Evolutionary conservation across 2,888 invertebrate species (phyloP).

Genomic region (Pseudanteris insignis): DNA sequence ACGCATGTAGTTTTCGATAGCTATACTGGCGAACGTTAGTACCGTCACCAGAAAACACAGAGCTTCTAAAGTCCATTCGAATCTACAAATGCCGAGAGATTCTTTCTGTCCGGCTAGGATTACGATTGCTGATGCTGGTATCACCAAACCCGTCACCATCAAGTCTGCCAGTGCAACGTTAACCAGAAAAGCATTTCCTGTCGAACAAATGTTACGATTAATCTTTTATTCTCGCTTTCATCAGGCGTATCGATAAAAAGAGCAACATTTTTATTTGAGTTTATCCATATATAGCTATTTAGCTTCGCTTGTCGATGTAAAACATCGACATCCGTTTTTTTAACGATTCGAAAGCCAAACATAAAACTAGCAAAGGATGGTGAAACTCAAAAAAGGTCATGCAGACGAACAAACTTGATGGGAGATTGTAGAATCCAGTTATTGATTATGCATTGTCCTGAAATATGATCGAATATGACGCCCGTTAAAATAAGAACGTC

Average conservation of each 20-base stretch:
- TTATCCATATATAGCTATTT: too few relatives aligned
- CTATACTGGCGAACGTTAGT: slow-evolving; percentile 72
- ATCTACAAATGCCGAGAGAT: slow-evolving; percentile 71
- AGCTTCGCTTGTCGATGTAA: too few relatives aligned
- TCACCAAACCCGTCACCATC: slow-evolving; percentile 74
- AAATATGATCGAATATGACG: slow-evolving; percentile 21
- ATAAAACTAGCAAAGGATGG: too few relatives aligned
- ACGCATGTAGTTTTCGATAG: slow-evolving; percentile 74
- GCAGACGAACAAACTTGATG: too few relatives aligned
- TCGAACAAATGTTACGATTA: slow-evolving; percentile 8
- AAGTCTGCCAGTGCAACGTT: slow-evolving; percentile 79
- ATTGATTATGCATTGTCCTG: slow-evolving; percentile 16
- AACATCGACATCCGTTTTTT: too few relatives aligned
- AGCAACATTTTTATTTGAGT: neutral
- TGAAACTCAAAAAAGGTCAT: too few relatives aligned
- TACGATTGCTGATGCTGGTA: slow-evolving; percentile 76
- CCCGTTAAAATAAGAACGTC: too few relatives aligned
- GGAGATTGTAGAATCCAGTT: too few relatives aligned
- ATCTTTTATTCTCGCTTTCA: neutral
- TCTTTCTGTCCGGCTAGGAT: slow-evolving; percentile 73
- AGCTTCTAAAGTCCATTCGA: slow-evolving; percentile 75
- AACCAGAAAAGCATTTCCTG: slow-evolving; percentile 77
- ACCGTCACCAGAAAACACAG: slow-evolving; percentile 75
- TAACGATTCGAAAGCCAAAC: too few relatives aligned
- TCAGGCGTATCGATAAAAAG: too few relatives aligned